Conservation (phyloP, 2,888 invertebrate species). For the Thelaira solivaga region DNA sequence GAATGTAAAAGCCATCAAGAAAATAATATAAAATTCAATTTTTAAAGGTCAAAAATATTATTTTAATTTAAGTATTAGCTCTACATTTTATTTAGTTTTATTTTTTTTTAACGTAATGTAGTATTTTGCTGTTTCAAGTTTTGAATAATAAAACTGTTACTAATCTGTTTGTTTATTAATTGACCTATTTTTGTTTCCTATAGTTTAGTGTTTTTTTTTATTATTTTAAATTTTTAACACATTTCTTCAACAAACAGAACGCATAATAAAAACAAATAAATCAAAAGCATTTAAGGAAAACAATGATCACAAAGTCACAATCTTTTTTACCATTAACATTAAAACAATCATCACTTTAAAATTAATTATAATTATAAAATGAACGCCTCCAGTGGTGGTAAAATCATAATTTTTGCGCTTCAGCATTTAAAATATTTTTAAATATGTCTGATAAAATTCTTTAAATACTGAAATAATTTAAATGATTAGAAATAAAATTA, state of each 20-base stretch:
- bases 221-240: neutral
- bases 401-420: constrained; percentile 48
- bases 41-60: no score
- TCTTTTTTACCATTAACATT: constrained; percentile 32
- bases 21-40: no score
- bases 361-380: constrained; percentile 6
- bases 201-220: neutral
- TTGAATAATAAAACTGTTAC: neutral
- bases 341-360: constrained; percentile 23
- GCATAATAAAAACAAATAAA: constrained; percentile 11
- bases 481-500: constrained; percentile 28
- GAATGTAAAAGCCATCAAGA: no score
- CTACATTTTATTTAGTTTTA: neutral
- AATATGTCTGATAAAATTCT: constrained; percentile 34
- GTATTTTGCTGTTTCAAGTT: neutral
- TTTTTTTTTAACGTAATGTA: neutral
- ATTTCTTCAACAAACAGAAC: neutral
- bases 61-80: neutral
- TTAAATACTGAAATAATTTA: constrained; percentile 47
- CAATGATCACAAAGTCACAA: constrained; percentile 13
- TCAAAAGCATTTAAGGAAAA: constrained; percentile 38
- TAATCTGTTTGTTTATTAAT: no score
- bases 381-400: constrained; percentile 11
- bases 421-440: constrained; percentile 34
- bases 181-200: neutral